Evolutionary conservation across 2,113 vertebrate genomes (phyloP).

Genomic region (Saccopteryx bilineata): DNA sequence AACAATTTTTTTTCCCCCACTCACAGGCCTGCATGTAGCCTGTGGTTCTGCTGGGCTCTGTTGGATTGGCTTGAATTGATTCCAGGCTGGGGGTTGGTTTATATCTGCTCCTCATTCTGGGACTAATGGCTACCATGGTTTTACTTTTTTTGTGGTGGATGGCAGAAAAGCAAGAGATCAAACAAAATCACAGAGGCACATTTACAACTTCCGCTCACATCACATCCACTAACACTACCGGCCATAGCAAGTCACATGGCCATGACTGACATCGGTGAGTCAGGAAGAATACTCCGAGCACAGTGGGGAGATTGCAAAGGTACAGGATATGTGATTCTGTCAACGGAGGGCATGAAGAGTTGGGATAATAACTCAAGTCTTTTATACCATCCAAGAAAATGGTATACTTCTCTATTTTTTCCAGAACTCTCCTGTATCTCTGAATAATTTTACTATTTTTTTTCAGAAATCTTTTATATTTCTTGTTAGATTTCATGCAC

Average conservation of each 20-base stretch:
- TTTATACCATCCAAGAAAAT: neutral
- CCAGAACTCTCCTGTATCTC: neutral
- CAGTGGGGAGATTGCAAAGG: neutral
- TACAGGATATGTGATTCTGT: neutral
- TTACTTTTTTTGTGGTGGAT: neutral
- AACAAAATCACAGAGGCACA: neutral
- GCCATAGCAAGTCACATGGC: neutral
- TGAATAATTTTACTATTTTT: neutral
- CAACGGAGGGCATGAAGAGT: neutral
- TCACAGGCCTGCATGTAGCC: neutral
- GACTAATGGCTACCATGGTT: neutral
- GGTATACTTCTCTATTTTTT: neutral
- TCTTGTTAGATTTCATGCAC: constrained; percentile 1
- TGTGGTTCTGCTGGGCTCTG: neutral
- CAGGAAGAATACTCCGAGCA: neutral
- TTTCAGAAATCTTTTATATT: neutral
- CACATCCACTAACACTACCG: neutral
- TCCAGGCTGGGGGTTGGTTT: neutral
- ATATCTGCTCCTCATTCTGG: neutral
- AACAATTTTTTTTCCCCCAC: neutral
- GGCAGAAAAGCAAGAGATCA: neutral
- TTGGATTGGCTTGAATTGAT: neutral
- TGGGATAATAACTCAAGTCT: neutral
- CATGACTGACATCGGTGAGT: neutral
- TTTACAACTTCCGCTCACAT: neutral